Conservation (phyloP, 2,113 vertebrate genomes). For the Physeter macrocephalus region DNA sequence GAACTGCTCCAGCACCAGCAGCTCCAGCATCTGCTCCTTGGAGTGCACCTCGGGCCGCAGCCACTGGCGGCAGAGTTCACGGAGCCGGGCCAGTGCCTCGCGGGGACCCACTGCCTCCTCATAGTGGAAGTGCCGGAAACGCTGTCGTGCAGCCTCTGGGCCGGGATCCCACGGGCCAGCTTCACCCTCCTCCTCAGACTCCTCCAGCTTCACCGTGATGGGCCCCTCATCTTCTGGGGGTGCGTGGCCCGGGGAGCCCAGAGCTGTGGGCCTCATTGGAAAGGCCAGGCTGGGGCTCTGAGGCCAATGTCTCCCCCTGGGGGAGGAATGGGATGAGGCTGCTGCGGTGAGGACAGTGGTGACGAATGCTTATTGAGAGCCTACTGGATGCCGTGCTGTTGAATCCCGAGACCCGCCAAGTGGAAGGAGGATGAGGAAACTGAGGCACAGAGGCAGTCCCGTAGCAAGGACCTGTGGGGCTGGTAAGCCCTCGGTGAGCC, state of each 20-base stretch:
- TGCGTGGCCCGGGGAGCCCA: not conserved
- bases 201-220: conserved; percentile 49
- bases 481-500: not conserved
- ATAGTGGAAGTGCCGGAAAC: conserved; percentile 66
- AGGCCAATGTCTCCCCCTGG: not conserved
- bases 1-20: conserved; percentile 74
- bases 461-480: not conserved
- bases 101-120: conserved; percentile 43
- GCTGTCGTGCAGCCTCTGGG: conserved; percentile 47
- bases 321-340: not conserved
- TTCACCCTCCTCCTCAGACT: conserved; percentile 28
- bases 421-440: not conserved
- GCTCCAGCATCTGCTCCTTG: conserved; percentile 73
- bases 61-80: conserved; percentile 67
- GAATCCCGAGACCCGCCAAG: not conserved
- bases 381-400: not conserved
- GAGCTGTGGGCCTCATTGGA: not conserved
- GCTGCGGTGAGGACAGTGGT: not conserved
- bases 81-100: conserved; percentile 61
- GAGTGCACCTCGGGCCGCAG: conserved; percentile 60
- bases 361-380: not conserved
- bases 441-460: not conserved
- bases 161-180: not conserved
- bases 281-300: not conserved
- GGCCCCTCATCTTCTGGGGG: not conserved